Percentiles rank a stretch among this genome's conserved stretches.
These are phyloP conservation scores for Patiria miniata DNA, from an alignment of 35 echinoderm and acorn worm genomes.

Conservation along the genomic window DNA sequence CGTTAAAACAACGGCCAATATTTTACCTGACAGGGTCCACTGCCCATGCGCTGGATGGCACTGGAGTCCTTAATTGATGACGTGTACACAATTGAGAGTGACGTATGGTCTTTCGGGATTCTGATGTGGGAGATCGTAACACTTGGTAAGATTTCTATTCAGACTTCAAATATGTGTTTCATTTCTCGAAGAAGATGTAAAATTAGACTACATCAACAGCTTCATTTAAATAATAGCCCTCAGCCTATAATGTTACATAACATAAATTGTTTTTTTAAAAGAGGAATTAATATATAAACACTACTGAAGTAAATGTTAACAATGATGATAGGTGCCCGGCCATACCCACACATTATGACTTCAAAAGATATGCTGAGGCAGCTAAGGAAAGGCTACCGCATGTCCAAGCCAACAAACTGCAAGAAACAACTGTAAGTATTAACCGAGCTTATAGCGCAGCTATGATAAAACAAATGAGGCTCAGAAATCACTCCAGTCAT, in stretches of 20 bases:
- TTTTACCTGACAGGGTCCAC: not conserved
- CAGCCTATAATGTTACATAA: not conserved
- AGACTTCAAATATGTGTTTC: not conserved
- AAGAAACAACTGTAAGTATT: not conserved
- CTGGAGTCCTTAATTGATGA: slow-evolving; percentile 77
- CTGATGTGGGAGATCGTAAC: slow-evolving; percentile 88
- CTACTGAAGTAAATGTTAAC: too few relatives aligned
- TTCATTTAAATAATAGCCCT: not conserved
- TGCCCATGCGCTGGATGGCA: slow-evolving; percentile 87
- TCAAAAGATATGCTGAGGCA: not conserved
- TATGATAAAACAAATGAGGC: too few relatives aligned
- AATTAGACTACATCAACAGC: not conserved
- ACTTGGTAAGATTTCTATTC: slow-evolving; percentile 46
- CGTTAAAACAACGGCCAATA: not conserved
- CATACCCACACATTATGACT: slow-evolving; percentile 2
- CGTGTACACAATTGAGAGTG: slow-evolving; percentile 74
- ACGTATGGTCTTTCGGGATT: slow-evolving; percentile 92
- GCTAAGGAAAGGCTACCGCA: slow-evolving; percentile 1
- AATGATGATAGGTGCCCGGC: not conserved
- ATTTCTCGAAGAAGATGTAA: not conserved
- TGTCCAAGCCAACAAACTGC: slow-evolving; percentile 3
- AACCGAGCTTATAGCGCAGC: too few relatives aligned
- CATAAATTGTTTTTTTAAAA: not conserved
- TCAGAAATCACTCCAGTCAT: too few relatives aligned
- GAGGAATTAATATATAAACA: not conserved